A percentile compares a stretch with the other conserved stretches of the same genome.
These are phyloP conservation scores for Aurelia aurita complex sp. Pacific DNA, from an alignment of 30 jellyfish, hydroid and myxozoan species.

Conservation along the genomic window DNA sequence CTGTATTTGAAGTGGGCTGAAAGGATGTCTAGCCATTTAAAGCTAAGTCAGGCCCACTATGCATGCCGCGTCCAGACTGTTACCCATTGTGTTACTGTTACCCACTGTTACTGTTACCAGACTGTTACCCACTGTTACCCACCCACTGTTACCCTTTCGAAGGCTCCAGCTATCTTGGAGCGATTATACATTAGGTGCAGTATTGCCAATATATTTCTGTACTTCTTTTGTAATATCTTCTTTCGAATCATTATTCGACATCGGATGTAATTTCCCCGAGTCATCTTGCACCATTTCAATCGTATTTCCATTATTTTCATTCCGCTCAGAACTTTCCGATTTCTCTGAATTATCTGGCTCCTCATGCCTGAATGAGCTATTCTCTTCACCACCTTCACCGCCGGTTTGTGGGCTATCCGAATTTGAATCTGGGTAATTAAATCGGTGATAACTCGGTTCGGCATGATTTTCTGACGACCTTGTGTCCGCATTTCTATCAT, in stretches of 20 bases:
- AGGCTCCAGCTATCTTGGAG: no score
- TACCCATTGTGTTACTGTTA: no score
- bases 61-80: no score
- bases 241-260: slow-evolving; percentile 29
- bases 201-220: slow-evolving; percentile 24
- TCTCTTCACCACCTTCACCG: no score
- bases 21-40: no score
- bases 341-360: slow-evolving; percentile 18
- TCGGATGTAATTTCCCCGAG: slow-evolving; percentile 61
- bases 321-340: neutral
- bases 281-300: slow-evolving; percentile 83
- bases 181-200: neutral
- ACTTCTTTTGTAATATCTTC: slow-evolving; percentile 47
- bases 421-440: no score
- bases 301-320: slow-evolving; percentile 27
- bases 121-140: no score
- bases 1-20: no score
- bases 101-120: no score
- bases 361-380: neutral
- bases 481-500: slow-evolving; percentile 16
- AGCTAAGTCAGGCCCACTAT: no score
- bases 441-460: slow-evolving; percentile 2
- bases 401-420: no score
- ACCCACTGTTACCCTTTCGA: no score
- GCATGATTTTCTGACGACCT: slow-evolving; percentile 34